Evolutionary conservation across 2,113 vertebrate genomes (phyloP), one percentile per base, ranked within the genome.

Genomic region (Elachura formosa): DNA sequence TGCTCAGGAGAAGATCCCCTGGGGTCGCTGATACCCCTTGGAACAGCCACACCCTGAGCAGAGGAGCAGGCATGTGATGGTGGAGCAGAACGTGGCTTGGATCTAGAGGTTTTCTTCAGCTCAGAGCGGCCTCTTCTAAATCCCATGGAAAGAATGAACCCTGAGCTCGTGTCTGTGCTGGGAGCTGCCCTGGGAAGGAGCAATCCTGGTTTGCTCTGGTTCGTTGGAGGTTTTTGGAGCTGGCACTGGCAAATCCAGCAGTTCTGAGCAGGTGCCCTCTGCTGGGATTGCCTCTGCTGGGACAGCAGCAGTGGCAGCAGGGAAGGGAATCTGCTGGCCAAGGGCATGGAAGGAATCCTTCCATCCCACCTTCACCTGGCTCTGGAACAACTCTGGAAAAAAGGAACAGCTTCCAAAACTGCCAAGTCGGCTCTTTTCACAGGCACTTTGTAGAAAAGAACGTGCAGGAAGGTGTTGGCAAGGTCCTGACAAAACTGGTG

Each of bases 11-110:
- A 1, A 40, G 73, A 11, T 56, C 46, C 75, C n/a, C 7, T 20
- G 72, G 7, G 68, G 22, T 59, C 3, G 0, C 10, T 0, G 1
- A 5, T 10, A 17, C 2, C 41, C n/a, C 49, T 16, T 16, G 87
- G 71, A 56, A 5, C 7, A 34, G 64, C 9, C 2, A 1, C 4
- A 5, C 17, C 25, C 61, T 5, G 38, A 75, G 93, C 52, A 46
- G 51, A 63, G 74, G 31, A 61, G 41, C 3, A 1, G 1, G 1
- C 28, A 24, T 51, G 22, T 6, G 38, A 12, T 63, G 79, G 28
- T 72, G 89, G 18, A 69, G n/a, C 23, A 5, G 49, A n/a, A 41
- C 8, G 0, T 1, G 0, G 4, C 9, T 31, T 43, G 29, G 29
- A 23, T n/a, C 38, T 77, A 56, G 22, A 86, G 51, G 22, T 56